These are phyloP conservation scores for Lymantria monacha DNA, from an alignment of 2,888 invertebrate species.

Conservation along the genomic window DNA sequence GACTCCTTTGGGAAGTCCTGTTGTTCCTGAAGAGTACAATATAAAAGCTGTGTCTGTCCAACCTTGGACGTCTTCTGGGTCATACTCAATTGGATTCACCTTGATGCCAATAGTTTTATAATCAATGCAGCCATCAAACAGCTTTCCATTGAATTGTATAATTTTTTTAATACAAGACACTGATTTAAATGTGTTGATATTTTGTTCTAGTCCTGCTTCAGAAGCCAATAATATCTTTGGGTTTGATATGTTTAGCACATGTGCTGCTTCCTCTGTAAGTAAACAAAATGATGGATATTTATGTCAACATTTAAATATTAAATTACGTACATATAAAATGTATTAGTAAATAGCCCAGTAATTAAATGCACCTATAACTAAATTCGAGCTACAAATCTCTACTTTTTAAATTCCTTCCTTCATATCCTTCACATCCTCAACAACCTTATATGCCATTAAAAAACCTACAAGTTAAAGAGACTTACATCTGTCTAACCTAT, in stretches of 20 bases:
- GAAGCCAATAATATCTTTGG: constrained; percentile 86
- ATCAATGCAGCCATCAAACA: constrained; percentile 28
- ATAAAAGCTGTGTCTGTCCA: constrained; percentile 54
- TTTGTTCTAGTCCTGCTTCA: constrained; percentile 46
- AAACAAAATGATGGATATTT: too few relatives aligned
- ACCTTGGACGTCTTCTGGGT: constrained; percentile 41
- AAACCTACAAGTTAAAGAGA: too few relatives aligned
- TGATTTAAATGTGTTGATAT: constrained; percentile 40
- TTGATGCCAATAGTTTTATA: constrained; percentile 29
- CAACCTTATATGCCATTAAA: too few relatives aligned
- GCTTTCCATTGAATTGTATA: constrained; percentile 83
- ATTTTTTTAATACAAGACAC: constrained; percentile 69
- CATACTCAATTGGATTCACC: constrained; percentile 31
- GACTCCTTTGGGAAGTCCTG: constrained; percentile 90
- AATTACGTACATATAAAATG: too few relatives aligned
- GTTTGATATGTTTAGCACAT: constrained; percentile 84
- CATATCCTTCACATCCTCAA: too few relatives aligned
- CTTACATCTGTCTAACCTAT: too few relatives aligned
- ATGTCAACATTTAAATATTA: background rate
- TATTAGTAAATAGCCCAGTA: too few relatives aligned
- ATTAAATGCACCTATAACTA: too few relatives aligned
- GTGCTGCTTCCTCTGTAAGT: constrained; percentile 61
- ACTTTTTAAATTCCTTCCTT: too few relatives aligned
- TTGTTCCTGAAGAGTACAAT: constrained; percentile 86
- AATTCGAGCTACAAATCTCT: too few relatives aligned